Evolutionary conservation across 37 sponge, comb jelly and placozoan species (phyloP), one percentile per base, ranked within the genome.

Genomic region (Oopsacas minuta): DNA sequence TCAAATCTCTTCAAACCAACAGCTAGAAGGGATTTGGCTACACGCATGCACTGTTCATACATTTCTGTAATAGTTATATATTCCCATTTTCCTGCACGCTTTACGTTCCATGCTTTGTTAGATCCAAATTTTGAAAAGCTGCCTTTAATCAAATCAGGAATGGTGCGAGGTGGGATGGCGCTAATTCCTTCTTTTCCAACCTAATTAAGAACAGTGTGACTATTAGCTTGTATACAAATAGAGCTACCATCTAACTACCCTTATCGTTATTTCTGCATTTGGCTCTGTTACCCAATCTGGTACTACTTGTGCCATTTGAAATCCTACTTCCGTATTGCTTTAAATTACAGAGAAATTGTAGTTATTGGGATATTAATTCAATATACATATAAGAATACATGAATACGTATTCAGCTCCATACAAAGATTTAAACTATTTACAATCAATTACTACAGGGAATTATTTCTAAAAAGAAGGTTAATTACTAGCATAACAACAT

Each of bases 141-240:
- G n/a, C 39, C 28, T 86, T 93, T 93, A 85, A 93, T 82, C 1
- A 85, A 84, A 35, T 92, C 90, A 83, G 82, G 84, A n/a, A 95
- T 87, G 30, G 92, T 95, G 52, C 85, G 85, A 36, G 95, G 92
- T 17, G 92, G 85, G 36, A 91, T 83, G 10, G 95, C 90, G 34
- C 88, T 87, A 23, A 92, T 91, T 0, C 95, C 95, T 10, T 61
- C 75, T 61, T 10, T n/a, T n/a, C 75, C 75, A 25, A 61, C 75
- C 75, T 61, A 17, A 42, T 17, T 17, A 15, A 17, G 49, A 42
- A 15, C n/a, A 42, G 15, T 17, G 49, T 42, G 15, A 17, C 15
- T 42, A 42, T 15, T 42, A 15, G 15, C 8, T 8, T 42, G 15
- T 42, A 42, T 17, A 17, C 15, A 42, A 42, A 17, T 42, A 8